Conservation (phyloP, 2,888 invertebrate species). For the Orchesellides sinensis region DNA sequence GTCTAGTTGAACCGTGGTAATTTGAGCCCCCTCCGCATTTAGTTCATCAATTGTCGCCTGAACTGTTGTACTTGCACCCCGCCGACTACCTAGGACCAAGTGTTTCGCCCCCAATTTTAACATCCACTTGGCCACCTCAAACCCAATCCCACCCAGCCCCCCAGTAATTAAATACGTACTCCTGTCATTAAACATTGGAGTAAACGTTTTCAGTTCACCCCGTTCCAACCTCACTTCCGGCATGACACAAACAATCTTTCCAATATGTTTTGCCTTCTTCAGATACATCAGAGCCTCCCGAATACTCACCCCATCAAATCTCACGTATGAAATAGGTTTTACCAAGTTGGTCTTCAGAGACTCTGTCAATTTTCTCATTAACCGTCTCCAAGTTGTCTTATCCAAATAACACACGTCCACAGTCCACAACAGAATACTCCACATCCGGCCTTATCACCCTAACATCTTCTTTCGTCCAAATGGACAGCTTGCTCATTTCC, state of each 20-base stretch:
- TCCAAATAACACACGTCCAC: not conserved
- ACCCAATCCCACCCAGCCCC: conserved; percentile 49
- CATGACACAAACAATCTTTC: conserved; percentile 43
- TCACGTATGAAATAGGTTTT: conserved; percentile 24
- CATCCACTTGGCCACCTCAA: conserved; percentile 38
- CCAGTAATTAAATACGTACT: conserved; percentile 45
- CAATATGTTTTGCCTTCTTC: conserved; percentile 54
- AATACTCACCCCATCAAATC: conserved; percentile 30
- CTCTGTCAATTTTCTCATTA: not conserved
- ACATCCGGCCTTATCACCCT: conserved; percentile 10
- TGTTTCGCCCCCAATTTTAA: conserved; percentile 25
- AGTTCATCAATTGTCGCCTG: conserved; percentile 28
- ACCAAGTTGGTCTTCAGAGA: not conserved
- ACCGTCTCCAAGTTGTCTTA: not conserved
- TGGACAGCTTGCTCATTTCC: conserved; percentile 34
- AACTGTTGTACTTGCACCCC: not conserved
- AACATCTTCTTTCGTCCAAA: conserved; percentile 20
- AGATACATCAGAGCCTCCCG: conserved; percentile 35
- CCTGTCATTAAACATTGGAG: conserved; percentile 5
- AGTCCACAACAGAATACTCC: conserved; percentile 11
- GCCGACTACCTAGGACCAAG: conserved; percentile 21
- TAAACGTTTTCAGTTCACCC: not conserved
- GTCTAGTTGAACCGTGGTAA: not conserved
- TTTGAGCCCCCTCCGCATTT: not conserved
- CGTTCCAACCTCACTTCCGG: not conserved